Percentiles rank a stretch among this genome's conserved stretches.
Conservation (phyloP, 2,113 vertebrate species). For the Crotalus helleri region DNA sequence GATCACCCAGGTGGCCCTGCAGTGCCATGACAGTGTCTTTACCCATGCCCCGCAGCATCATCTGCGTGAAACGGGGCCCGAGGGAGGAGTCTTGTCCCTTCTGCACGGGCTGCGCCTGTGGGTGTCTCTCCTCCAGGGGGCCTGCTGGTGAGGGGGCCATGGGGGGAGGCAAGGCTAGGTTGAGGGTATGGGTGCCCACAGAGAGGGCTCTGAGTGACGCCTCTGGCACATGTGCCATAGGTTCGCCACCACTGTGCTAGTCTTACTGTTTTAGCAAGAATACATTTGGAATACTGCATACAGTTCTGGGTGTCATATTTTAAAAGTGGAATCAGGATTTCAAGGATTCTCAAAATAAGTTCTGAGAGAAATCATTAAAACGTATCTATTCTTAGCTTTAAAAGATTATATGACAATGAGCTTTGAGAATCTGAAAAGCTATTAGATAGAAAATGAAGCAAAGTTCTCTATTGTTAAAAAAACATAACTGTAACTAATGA, state of each 20-base stretch:
- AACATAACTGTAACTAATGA: not conserved
- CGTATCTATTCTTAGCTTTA: not conserved
- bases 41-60: too few species aligned
- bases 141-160: too few species aligned
- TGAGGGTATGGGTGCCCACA: too few species aligned
- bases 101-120: too few species aligned
- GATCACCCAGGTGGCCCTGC: too few species aligned
- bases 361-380: not conserved
- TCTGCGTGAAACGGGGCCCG: too few species aligned
- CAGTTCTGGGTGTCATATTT: not conserved
- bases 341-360: not conserved
- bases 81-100: too few species aligned
- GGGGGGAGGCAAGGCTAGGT: too few species aligned
- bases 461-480: not conserved
- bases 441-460: not conserved
- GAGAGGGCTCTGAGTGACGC: too few species aligned
- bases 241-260: not conserved
- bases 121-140: too few species aligned
- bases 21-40: too few species aligned
- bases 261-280: not conserved
- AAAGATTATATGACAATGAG: not conserved
- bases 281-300: not conserved
- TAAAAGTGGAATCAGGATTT: not conserved
- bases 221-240: too few species aligned
- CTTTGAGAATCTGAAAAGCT: not conserved